Conservation (phyloP, 2,113 vertebrate species). For the Picathartes gymnocephalus region DNA sequence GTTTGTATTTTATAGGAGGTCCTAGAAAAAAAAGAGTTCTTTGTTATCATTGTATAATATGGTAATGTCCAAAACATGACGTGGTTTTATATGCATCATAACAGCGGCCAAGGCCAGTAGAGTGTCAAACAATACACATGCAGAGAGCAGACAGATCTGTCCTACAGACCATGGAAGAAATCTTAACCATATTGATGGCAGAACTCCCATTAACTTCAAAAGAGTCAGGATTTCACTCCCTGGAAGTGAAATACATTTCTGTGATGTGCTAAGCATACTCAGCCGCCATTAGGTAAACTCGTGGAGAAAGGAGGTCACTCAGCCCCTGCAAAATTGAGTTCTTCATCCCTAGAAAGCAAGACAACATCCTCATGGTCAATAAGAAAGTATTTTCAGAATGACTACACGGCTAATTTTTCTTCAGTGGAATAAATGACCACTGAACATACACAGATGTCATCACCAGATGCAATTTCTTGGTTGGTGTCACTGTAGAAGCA, state of each 20-base stretch:
- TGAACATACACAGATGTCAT: slow-evolving; percentile 9
- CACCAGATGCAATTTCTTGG: neutral
- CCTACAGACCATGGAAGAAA: neutral
- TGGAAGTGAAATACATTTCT: neutral
- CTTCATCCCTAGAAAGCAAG: slow-evolving; percentile 7
- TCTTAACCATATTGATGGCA: neutral
- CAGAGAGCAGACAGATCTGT: neutral
- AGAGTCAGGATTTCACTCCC: neutral
- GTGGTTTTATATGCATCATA: neutral
- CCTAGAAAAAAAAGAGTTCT: neutral
- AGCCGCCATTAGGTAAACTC: neutral
- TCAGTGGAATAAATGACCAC: neutral
- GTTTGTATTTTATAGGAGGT: neutral
- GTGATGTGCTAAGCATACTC: neutral
- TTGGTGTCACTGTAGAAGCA: neutral
- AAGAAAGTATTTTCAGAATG: neutral
- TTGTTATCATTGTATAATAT: neutral
- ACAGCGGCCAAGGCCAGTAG: neutral
- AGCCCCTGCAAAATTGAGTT: neutral
- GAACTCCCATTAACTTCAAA: neutral
- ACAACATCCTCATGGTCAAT: neutral
- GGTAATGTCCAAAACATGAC: neutral
- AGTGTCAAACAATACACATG: neutral
- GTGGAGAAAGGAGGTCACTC: neutral
- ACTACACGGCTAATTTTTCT: neutral